A percentile compares a stretch with the other conserved stretches of the same genome.
Evolutionary conservation across 2,797 vertebrate species (phyloP).

Genomic region (Enteromius anoplus): DNA sequence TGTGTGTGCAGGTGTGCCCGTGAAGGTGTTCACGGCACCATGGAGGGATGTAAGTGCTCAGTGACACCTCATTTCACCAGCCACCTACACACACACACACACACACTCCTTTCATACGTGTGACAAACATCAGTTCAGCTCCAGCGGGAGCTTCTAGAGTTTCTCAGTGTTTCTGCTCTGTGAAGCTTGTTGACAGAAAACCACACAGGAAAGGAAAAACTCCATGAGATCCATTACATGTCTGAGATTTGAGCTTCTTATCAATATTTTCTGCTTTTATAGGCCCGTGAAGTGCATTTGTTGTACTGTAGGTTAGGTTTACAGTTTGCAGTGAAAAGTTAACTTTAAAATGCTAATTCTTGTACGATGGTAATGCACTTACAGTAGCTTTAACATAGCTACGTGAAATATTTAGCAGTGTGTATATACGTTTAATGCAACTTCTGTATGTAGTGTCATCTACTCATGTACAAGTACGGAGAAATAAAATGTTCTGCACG

Average conservation of each 20-base stretch:
- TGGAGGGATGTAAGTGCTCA: conserved; percentile 44
- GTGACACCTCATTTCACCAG: conserved; percentile 54
- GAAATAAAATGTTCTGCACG: neutral
- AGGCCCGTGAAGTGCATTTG: neutral
- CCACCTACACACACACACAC: conserved; percentile 29
- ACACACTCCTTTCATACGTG: neutral
- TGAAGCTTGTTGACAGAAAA: neutral
- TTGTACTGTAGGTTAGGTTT: neutral
- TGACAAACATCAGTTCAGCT: conserved; percentile 2
- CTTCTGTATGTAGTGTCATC: neutral
- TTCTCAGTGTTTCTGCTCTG: neutral
- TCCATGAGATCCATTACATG: too few relatives aligned
- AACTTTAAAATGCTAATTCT: neutral
- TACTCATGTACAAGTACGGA: neutral
- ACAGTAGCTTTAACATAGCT: neutral
- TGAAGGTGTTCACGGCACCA: conserved; percentile 37
- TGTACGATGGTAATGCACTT: neutral
- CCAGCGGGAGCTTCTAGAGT: neutral
- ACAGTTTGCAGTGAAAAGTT: neutral
- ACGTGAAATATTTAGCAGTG: neutral
- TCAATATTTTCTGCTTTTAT: neutral
- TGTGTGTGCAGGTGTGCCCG: conserved; percentile 53
- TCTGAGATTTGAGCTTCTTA: neutral
- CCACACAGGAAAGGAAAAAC: neutral
- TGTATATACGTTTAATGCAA: too few relatives aligned